A percentile compares a stretch with the other conserved stretches of the same genome.
Conservation (phyloP, 2,888 invertebrate species). For the Pristionchus arcanus region DNA sequence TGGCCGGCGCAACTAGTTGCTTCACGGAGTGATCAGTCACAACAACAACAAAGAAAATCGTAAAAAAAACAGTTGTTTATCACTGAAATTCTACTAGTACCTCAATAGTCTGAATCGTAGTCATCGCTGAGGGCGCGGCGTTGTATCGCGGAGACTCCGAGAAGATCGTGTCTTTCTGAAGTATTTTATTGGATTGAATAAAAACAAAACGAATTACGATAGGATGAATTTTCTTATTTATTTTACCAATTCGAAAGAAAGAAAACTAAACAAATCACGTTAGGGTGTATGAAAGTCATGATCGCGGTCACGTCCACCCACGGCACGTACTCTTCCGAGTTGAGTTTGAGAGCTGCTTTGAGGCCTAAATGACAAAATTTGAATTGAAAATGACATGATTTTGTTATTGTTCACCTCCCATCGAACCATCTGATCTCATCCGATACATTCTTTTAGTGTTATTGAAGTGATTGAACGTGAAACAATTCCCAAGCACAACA, state of each 20-base stretch:
- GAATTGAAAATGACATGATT: no score
- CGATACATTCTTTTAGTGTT: constrained; percentile 2
- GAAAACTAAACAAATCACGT: background rate
- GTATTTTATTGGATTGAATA: background rate
- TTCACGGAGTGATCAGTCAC: no score
- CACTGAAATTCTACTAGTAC: no score
- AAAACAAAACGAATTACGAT: no score
- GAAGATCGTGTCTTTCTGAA: constrained; percentile 57
- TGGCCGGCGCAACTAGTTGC: no score
- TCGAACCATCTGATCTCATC: constrained; percentile 53
- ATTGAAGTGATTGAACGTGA: constrained; percentile 63
- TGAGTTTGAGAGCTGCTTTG: constrained; percentile 58
- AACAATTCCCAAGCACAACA: constrained; percentile 63
- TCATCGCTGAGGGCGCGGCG: constrained; percentile 55
- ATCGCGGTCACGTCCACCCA: constrained; percentile 61
- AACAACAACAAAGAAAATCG: no score
- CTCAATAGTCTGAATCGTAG: constrained; percentile 56
- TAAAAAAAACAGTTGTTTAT: no score
- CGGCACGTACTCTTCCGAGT: constrained; percentile 61
- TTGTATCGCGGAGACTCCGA: constrained; percentile 60
- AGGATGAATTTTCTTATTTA: no score
- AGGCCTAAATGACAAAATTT: constrained; percentile 53
- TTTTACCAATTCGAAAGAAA: no score
- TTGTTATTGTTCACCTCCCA: constrained; percentile 30
- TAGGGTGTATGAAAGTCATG: constrained; percentile 56